Evolutionary conservation across 2,797 vertebrate species (phyloP).

Genomic region (Microctenopoma stevenorrisi): DNA sequence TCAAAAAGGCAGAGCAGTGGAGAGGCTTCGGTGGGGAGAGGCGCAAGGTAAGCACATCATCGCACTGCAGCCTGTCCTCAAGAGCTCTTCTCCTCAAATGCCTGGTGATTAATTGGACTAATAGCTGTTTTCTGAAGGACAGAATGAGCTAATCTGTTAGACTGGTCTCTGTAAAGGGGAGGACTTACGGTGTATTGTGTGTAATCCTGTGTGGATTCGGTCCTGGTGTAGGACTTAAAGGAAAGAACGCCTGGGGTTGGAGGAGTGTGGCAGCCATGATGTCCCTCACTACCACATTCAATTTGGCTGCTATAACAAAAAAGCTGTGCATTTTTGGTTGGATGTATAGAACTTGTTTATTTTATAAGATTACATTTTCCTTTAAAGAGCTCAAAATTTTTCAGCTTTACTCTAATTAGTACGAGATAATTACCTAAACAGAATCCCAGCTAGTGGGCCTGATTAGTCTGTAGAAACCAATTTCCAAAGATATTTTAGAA

Average conservation of each 20-base stretch:
- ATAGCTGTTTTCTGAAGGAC: conserved; percentile 58
- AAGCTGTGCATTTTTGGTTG: conserved; percentile 22
- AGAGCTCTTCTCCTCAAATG: conserved; percentile 37
- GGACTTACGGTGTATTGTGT: conserved; percentile 16
- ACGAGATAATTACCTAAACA: conserved; percentile 86
- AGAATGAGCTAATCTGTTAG: conserved; percentile 55
- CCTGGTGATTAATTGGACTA: conserved; percentile 53
- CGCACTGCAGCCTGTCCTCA: neutral
- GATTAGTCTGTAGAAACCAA: conserved; percentile 82
- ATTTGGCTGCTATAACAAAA: conserved; percentile 54
- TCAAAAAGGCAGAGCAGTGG: conserved; percentile 93
- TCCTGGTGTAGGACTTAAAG: conserved; percentile 7
- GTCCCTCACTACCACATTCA: conserved; percentile 23
- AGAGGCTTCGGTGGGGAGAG: conserved; percentile 91
- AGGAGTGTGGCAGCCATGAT: conserved; percentile 25
- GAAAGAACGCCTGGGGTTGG: conserved; percentile 7
- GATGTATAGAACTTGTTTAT: conserved; percentile 59
- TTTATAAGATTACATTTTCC: conserved; percentile 77
- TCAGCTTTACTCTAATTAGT: conserved; percentile 86
- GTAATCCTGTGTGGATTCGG: conserved; percentile 30
- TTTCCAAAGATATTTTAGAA: conserved; percentile 80
- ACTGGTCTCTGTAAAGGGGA: conserved; percentile 42
- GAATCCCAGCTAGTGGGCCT: conserved; percentile 73
- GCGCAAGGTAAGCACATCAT: conserved; percentile 85
- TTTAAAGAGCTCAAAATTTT: conserved; percentile 83